Base-by-base conservation (phyloP, 2,888 invertebrate species). In the Acrobasis suavella region DNA sequence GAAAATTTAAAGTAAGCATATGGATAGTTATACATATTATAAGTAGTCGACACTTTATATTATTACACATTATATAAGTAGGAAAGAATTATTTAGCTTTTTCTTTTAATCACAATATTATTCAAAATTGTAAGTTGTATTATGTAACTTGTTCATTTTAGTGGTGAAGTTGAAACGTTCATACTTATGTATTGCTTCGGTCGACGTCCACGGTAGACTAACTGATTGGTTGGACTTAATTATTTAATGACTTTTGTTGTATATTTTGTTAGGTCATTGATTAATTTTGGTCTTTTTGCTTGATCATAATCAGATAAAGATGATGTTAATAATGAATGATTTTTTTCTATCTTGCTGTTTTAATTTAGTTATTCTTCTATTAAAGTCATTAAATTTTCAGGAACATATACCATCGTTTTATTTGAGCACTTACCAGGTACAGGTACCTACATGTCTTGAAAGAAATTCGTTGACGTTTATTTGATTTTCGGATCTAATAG, bases 201-300 rank as follows among this genome's bases (percentile, higher is more conserved):
- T 81, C 81, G 78, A 80, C 77, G 86, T 83, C 82, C 85, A 79
- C 82, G 77, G 78, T 85, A 83, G 78, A 87, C 85, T 86, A 85
- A 86, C 84, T 79, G 78, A 85, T 83, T 83, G 84, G 87, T 86
- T 86, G 86, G 89, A 90, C 91, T 87, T 82, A 86, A 91, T 92
- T 91, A 91, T 91, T 91, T 89, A 86, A 92, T 92, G 92, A 91
- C 92, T 91, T 91, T 92, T 92, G 92, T 92, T 92, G 92, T 92
- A 92, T 92, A 92, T 92, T 91, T 92, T 92, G 92, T 92, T 92
- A 91, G 91, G 92, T 92, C 92, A 91, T 92, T 92, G 88, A 90
- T 91, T 92, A 91, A 91, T 92, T 91, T 89, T 88, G 85, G 87
- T 91, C 90, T 80, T 86, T 84, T 86, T 82, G 87, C 88, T 92